A percentile compares a stretch with the other conserved stretches of the same genome.
Conservation (phyloP, 30 jellyfish, hydroid and myxozoan species). For the Turritopsis dohrnii region DNA sequence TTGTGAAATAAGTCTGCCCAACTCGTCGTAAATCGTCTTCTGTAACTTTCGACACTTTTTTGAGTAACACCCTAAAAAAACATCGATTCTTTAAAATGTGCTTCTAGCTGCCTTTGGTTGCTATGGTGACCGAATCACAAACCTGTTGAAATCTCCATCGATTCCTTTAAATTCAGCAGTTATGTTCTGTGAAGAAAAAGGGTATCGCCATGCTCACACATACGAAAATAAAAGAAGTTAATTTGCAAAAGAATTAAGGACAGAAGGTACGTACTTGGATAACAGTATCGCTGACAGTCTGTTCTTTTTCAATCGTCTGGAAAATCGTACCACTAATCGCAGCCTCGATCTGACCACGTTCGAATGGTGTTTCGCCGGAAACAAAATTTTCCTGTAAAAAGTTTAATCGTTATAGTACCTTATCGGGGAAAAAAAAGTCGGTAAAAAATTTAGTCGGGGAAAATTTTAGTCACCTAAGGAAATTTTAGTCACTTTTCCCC, state of each 20-base stretch:
- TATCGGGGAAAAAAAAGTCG: too few relatives aligned
- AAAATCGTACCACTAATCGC: slow-evolving; percentile 88
- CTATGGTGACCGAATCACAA: too few relatives aligned
- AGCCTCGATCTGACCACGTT: slow-evolving; percentile 76
- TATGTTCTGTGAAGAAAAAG: slow-evolving; percentile 42
- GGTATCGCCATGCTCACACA: not conserved
- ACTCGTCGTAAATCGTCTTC: slow-evolving; percentile 56
- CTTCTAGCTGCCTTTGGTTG: too few relatives aligned
- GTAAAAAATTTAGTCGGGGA: too few relatives aligned
- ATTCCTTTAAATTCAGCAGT: slow-evolving; percentile 58
- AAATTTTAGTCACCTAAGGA: too few relatives aligned
- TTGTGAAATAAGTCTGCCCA: slow-evolving; percentile 51
- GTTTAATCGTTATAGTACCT: too few relatives aligned
- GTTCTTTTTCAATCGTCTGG: slow-evolving; percentile 58
- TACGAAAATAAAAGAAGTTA: not conserved
- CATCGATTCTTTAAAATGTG: too few relatives aligned
- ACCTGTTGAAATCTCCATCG: slow-evolving; percentile 52
- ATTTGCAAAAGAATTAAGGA: not conserved
- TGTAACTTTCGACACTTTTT: slow-evolving; percentile 53
- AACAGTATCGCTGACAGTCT: slow-evolving; percentile 70
- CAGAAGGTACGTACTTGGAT: slow-evolving; percentile 50
- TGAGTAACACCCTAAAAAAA: slow-evolving; percentile 52
- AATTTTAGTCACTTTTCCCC: too few relatives aligned
- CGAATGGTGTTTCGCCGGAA: slow-evolving; percentile 73
- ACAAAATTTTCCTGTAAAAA: slow-evolving; percentile 51